Percentiles rank a stretch among this genome's conserved stretches.
Conservation (phyloP, 2,113 vertebrate genomes). For the Laterallus jamaicensis region DNA sequence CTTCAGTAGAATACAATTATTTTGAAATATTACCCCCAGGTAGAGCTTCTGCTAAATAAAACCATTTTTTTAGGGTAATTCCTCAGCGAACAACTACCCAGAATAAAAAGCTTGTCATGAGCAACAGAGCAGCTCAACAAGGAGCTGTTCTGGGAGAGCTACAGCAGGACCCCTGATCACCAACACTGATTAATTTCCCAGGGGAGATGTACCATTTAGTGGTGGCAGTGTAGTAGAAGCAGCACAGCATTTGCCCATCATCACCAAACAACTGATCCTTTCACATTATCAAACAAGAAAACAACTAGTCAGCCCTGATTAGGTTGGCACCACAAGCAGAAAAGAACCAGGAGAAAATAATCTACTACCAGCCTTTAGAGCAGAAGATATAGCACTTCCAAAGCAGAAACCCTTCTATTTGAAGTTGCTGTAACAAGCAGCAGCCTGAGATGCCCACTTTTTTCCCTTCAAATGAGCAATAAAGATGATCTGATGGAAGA, state of each 20-base stretch:
- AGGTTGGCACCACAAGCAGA: not conserved
- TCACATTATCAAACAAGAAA: not conserved
- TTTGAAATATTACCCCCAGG: not conserved
- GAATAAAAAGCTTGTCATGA: not conserved
- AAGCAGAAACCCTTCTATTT: not conserved
- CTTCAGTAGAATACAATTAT: not conserved
- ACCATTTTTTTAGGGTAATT: not conserved
- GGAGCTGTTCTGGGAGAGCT: not conserved
- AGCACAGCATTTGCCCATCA: not conserved
- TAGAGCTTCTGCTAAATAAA: not conserved
- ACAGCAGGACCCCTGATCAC: not conserved
- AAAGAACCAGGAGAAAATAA: not conserved
- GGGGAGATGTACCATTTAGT: not conserved
- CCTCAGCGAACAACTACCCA: not conserved
- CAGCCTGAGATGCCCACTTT: not conserved
- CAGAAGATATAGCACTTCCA: not conserved
- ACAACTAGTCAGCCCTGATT: not conserved
- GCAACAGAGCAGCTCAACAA: not conserved
- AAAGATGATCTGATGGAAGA: not conserved
- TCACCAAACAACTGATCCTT: not conserved
- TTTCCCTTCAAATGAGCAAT: not conserved
- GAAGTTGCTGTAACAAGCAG: not conserved
- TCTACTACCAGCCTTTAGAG: not conserved
- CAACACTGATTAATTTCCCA: not conserved
- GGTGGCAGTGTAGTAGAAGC: not conserved